Evolutionary conservation across 2,113 vertebrate genomes (phyloP).

Genomic region (Anas platyrhynchos): DNA sequence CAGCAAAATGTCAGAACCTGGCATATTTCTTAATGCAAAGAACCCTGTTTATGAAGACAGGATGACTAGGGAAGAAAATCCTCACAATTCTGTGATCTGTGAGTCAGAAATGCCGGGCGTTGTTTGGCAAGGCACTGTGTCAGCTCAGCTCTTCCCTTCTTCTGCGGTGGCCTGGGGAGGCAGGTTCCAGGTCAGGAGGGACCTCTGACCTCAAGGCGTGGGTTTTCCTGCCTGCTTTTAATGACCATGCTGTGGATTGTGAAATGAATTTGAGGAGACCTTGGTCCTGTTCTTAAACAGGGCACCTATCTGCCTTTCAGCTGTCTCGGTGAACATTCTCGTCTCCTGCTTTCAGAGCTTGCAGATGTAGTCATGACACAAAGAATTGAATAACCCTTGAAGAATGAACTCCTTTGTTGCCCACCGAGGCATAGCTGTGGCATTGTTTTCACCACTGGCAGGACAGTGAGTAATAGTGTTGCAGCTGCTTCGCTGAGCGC

Average conservation of each 20-base stretch:
- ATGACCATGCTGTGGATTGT: not conserved
- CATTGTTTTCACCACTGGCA: slow-evolving; percentile 45
- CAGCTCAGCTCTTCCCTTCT: not conserved
- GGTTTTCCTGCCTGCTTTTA: not conserved
- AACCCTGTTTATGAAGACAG: not conserved
- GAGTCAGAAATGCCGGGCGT: not conserved
- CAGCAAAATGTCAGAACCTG: not conserved
- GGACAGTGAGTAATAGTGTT: slow-evolving; percentile 39
- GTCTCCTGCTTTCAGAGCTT: not conserved
- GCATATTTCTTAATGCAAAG: not conserved
- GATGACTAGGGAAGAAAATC: not conserved
- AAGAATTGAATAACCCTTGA: slow-evolving; percentile 33
- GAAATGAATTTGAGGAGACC: not conserved
- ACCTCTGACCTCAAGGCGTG: not conserved
- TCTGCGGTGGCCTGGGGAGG: not conserved
- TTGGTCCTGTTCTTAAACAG: not conserved
- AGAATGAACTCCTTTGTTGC: slow-evolving; percentile 55
- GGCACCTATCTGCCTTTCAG: not conserved
- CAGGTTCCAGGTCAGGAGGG: not conserved
- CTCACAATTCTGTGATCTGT: not conserved
- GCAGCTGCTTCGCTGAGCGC: slow-evolving; percentile 49
- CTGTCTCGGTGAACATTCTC: not conserved
- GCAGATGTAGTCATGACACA: slow-evolving; percentile 9
- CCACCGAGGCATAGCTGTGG: slow-evolving; percentile 59
- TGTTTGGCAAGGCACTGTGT: not conserved